Evolutionary conservation across 1,140 invertebrate species (phyloP), one percentile per base, ranked within the genome.

Genomic region (Micrasema longulum): DNA sequence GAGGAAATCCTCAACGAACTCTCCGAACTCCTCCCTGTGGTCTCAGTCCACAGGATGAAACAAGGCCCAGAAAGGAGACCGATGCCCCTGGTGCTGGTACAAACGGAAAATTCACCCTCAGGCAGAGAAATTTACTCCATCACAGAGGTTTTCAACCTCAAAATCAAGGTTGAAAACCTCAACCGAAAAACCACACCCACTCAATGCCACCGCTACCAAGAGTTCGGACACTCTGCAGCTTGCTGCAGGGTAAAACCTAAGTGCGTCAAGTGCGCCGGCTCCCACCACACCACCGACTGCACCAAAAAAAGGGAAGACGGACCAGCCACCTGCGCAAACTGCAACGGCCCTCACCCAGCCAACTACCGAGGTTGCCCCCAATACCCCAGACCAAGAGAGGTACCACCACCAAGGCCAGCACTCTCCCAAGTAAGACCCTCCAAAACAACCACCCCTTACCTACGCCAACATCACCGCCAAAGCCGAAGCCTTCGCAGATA

Each of bases 181-280:
- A 0, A n/a, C 0, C 18, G 6, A 16, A 53, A 12, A 22, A 4
- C 9, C 11, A 53, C 16, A 14, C 11, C 12, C 50, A 20, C n/a
- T 1, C 50, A 53, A 53, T 53, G 50, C 6, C 20, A 20, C 50
- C 50, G 50, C 7, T 53, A 20, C 50, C 50, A 53, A 53, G 6
- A 12, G 7, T 12, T 11, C 50, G 50, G 6, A 0, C 50, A 53
- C 18, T 12, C 7, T 20, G 7, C 50, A 0, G 7, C 18, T 1
- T 53, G 14, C 50, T 53, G 50, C 50, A 6, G 20, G 5, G 50
- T 20, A 1, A 14, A 22, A 4, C 50, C 50, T 1, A 0, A 10
- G 0, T 53, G 50, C 18, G 50, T 53, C 1, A 22, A 31, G 10
- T 53, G 50, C 18, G 18, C 50, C 1, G 50, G 50, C 4, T 14